A percentile compares a stretch with the other conserved stretches of the same genome.
Conservation (phyloP, 1,140 invertebrate genomes). For the Harpegnathos saltator region DNA sequence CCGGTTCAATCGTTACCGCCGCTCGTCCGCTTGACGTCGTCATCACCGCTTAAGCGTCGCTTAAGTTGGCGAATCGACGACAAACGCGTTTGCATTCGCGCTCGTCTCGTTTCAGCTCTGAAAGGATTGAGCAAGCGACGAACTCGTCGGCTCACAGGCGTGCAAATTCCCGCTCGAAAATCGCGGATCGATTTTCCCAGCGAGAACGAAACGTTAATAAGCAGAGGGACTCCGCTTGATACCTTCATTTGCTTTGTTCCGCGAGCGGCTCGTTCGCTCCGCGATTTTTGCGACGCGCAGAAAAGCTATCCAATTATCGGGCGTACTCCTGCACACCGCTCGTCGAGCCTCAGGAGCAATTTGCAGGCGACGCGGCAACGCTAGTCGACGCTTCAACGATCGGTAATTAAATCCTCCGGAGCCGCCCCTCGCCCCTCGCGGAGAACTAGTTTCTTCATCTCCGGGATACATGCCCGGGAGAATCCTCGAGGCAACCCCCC, state of each 20-base stretch:
- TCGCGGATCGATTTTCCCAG: too few relatives aligned
- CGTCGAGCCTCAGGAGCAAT: slow-evolving; percentile 39
- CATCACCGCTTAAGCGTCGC: too few relatives aligned
- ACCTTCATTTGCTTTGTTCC: too few relatives aligned
- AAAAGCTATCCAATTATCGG: slow-evolving; percentile 28
- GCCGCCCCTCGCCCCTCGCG: not conserved
- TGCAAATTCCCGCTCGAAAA: too few relatives aligned
- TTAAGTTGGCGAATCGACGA: too few relatives aligned
- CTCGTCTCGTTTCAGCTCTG: too few relatives aligned
- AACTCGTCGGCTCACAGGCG: too few relatives aligned
- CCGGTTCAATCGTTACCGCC: too few relatives aligned
- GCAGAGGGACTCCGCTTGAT: too few relatives aligned
- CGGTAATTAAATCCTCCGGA: slow-evolving; percentile 53
- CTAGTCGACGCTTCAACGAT: slow-evolving; percentile 36
- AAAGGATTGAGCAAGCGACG: too few relatives aligned
- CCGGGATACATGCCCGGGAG: slow-evolving; percentile 11
- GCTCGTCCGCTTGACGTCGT: not conserved
- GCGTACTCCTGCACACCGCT: not conserved
- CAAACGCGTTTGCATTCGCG: too few relatives aligned
- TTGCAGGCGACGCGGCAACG: slow-evolving; percentile 29
- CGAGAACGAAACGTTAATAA: too few relatives aligned
- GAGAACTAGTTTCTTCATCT: slow-evolving; percentile 43
- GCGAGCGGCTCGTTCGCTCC: not conserved
- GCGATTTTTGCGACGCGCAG: not conserved
- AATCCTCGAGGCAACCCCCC: slow-evolving; percentile 42